Conservation (phyloP, 1,140 invertebrate species). For the Contarinia nasturtii region DNA sequence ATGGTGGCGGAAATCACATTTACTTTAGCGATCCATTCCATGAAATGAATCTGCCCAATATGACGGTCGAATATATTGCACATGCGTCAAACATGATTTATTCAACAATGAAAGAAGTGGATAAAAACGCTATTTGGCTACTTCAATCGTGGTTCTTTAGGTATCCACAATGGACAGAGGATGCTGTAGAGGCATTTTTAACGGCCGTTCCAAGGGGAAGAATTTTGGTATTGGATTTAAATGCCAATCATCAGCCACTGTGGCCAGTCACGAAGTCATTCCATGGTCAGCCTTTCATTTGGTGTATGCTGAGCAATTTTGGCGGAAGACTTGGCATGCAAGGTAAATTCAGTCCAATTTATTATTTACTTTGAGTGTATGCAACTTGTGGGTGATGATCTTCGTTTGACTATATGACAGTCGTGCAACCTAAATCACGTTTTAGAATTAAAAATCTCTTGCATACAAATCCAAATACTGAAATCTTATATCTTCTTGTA, state of each 20-base stretch:
- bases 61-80: conserved; percentile 38
- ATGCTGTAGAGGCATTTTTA: conserved; percentile 47
- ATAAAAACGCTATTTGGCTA: conserved; percentile 63
- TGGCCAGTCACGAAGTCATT: conserved; percentile 61
- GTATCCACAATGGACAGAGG: conserved; percentile 41
- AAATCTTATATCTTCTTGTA: no score
- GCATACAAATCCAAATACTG: no score
- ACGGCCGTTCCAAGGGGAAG: conserved; percentile 57
- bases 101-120: conserved; percentile 42
- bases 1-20: conserved; percentile 55
- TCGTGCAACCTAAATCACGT: no score
- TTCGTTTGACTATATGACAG: no score
- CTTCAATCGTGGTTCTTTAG: conserved; percentile 82
- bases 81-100: conserved; percentile 49
- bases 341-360: no score
- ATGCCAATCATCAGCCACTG: conserved; percentile 66
- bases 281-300: conserved; percentile 85
- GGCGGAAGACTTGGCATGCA: conserved; percentile 80
- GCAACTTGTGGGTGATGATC: no score
- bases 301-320: conserved; percentile 93
- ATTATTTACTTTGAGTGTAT: no score
- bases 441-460: no score
- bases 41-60: conserved; percentile 51
- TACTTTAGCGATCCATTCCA: conserved; percentile 89
- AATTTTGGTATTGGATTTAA: conserved; percentile 71